Conservation (phyloP, 2,113 vertebrate species). For the Willisornis vidua region DNA sequence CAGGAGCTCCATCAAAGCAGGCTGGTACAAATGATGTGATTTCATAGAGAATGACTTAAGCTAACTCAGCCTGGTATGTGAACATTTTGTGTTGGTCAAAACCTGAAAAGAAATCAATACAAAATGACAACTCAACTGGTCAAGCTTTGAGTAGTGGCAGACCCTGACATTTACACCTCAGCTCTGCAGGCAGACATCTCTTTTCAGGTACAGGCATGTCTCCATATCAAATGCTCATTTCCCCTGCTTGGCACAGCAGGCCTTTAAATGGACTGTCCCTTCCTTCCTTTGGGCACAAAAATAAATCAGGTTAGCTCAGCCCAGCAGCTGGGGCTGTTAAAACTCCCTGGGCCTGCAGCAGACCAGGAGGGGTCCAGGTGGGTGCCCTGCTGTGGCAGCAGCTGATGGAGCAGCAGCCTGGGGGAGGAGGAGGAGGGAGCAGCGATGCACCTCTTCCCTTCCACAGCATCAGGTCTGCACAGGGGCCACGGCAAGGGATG, state of each 20-base stretch:
- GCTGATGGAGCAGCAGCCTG: fast-evolving
- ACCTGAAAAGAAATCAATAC: background rate
- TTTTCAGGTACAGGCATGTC: background rate
- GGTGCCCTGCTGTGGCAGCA: background rate
- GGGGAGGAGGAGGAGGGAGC: background rate
- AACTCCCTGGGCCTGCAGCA: background rate
- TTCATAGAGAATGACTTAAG: background rate
- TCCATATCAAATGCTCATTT: background rate
- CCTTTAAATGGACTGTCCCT: background rate
- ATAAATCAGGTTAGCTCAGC: background rate
- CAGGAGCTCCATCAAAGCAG: slow-evolving; percentile 41
- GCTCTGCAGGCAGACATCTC: background rate
- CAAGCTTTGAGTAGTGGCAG: background rate
- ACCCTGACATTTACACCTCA: background rate
- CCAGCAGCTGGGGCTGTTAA: background rate
- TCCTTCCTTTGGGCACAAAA: background rate
- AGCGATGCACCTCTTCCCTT: background rate
- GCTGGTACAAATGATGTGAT: background rate
- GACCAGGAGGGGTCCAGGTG: background rate
- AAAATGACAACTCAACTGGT: slow-evolving; percentile 11
- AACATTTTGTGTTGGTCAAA: slow-evolving; percentile 14
- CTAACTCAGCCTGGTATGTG: background rate
- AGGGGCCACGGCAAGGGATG: background rate
- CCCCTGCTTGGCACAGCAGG: background rate
- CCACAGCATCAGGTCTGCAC: background rate